These are phyloP conservation scores for Pteropus alecto DNA, from an alignment of 2,113 vertebrate species.

Conservation along the genomic window DNA sequence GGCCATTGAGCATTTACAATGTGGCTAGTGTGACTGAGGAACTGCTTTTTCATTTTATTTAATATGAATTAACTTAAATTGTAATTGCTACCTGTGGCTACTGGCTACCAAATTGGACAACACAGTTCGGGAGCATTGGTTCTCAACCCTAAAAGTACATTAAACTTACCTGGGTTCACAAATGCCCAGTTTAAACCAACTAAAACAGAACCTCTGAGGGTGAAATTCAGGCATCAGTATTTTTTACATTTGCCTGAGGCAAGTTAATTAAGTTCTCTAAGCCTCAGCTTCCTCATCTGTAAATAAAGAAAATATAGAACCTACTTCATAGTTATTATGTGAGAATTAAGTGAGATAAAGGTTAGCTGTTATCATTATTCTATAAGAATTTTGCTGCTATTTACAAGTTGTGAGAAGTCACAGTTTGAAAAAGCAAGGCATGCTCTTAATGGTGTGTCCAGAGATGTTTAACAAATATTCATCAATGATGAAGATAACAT, in stretches of 20 bases:
- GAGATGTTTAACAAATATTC: constrained; percentile 46
- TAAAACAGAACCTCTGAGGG: background rate
- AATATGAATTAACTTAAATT: background rate
- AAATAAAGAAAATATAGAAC: constrained; percentile 32
- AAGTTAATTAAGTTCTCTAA: background rate
- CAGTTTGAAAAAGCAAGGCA: constrained; percentile 18
- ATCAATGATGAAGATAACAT: constrained; percentile 50
- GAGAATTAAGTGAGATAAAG: background rate
- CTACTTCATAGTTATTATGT: background rate
- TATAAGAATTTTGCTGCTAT: background rate
- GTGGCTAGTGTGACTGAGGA: background rate
- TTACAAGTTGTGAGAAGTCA: constrained; percentile 33
- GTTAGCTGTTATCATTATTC: background rate
- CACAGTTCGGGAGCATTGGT: background rate
- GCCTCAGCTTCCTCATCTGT: background rate
- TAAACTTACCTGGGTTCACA: background rate
- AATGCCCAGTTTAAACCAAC: background rate
- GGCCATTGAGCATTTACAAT: background rate
- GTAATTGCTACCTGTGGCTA: background rate
- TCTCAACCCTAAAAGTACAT: background rate
- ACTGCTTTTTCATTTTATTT: background rate
- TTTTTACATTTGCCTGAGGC: background rate
- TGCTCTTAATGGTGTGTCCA: background rate
- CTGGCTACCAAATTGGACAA: background rate
- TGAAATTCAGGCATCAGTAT: background rate